phyloP scores from a whole-genome alignment of 2,888 invertebrate genomes.

The Drosophila pseudotalamancana region DNA sequence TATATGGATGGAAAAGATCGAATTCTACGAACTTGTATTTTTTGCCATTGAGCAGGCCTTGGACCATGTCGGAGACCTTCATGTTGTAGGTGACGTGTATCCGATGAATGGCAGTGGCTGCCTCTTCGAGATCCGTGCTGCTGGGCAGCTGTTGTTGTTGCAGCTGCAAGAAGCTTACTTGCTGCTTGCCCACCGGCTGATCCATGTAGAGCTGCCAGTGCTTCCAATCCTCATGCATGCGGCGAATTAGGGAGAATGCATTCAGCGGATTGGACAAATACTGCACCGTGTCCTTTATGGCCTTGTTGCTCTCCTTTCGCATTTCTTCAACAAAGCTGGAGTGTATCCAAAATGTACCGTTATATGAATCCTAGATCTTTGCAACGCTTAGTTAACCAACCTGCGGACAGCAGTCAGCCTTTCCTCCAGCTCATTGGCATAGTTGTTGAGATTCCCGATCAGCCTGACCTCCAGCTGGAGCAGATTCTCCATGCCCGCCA shows the following conservation, averaged over 20 bases:
- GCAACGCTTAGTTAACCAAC: conserved; percentile 14
- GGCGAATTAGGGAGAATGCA: conserved; percentile 73
- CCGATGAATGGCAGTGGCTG: conserved; percentile 94
- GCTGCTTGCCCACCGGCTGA: conserved; percentile 57
- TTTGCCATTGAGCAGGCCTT: conserved; percentile 92
- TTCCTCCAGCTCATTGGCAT: conserved; percentile 64
- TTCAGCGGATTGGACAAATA: conserved; percentile 80
- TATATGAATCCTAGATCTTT: neutral
- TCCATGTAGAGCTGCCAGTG: conserved; percentile 72
- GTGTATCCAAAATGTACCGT: neutral
- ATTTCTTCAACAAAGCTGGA: conserved; percentile 60
- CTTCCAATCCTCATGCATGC: conserved; percentile 78
- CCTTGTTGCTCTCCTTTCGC: conserved; percentile 60
- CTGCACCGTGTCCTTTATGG: conserved; percentile 43
- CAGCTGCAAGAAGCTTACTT: conserved; percentile 43
- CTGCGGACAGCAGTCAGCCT: conserved; percentile 68
- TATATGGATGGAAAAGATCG: conserved; percentile 44
- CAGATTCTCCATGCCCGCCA: conserved; percentile 75
- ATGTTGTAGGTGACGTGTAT: conserved; percentile 96
- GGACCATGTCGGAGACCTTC: conserved; percentile 91
- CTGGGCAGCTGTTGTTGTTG: conserved; percentile 86
- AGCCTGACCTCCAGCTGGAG: conserved; percentile 65
- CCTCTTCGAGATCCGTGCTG: conserved; percentile 95
- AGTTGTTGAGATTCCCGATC: conserved; percentile 69
- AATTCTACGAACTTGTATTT: conserved; percentile 87